phyloP scores from a whole-genome alignment of 2,888 invertebrate genomes.

The Agrilus biguttatus region DNA sequence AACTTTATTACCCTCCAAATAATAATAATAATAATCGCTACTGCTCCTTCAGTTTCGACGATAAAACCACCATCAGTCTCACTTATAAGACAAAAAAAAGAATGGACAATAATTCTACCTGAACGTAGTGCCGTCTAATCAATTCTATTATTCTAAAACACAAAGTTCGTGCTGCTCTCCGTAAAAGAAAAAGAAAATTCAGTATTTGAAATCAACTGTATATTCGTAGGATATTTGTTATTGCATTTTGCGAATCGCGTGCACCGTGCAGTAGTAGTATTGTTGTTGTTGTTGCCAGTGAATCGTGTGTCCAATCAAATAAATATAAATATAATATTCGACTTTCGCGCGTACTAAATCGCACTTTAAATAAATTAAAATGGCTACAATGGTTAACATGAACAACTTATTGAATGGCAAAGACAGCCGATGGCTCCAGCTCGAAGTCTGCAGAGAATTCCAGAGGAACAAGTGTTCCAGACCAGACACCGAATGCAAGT shows the following conservation, averaged over 20 bases:
- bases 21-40: no score
- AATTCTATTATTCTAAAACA: no score
- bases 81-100: slow-evolving; percentile 8
- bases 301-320: slow-evolving; percentile 1
- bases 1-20: no score
- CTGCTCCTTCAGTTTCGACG: no score
- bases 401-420: slow-evolving; percentile 95
- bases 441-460: slow-evolving; percentile 99
- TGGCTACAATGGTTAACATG: slow-evolving; percentile 87
- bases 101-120: slow-evolving; percentile 28
- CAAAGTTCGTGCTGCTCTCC: no score
- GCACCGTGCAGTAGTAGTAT: no score
- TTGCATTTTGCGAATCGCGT: no score
- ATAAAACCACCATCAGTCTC: no score
- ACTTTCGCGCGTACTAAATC: slow-evolving; percentile 2
- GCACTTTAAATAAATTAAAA: slow-evolving; percentile 9
- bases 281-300: no score
- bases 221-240: no score
- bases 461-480: slow-evolving; percentile 99
- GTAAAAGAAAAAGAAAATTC: no score
- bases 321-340: slow-evolving; percentile 1
- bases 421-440: slow-evolving; percentile 99
- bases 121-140: slow-evolving; percentile 10
- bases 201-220: no score
- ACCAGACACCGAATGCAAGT: slow-evolving; percentile 99